phyloP scores from a whole-genome alignment of 2,888 invertebrate genomes.

The Scaptomyza flava region DNA sequence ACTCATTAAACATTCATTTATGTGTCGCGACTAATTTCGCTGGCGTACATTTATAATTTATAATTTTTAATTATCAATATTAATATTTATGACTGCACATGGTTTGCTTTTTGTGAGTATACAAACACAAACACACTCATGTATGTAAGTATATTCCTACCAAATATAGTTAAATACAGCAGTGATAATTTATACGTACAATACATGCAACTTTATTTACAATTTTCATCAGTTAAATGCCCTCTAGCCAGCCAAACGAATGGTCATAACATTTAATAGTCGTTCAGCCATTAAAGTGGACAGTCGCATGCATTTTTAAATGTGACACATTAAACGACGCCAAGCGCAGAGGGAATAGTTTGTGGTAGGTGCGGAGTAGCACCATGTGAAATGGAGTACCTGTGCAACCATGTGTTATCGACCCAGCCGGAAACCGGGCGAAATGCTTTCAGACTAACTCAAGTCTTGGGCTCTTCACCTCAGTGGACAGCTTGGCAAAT shows the following conservation, averaged over 20 bases:
- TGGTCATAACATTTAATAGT: slow-evolving; percentile 59
- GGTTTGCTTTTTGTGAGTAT: slow-evolving; percentile 17
- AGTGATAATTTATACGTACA: slow-evolving; percentile 53
- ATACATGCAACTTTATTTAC: slow-evolving; percentile 62
- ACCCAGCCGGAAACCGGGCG: slow-evolving; percentile 22
- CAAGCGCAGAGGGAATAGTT: slow-evolving; percentile 5
- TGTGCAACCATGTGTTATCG: slow-evolving; percentile 42
- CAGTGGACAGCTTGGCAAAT: slow-evolving; percentile 42
- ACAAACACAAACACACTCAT: not conserved
- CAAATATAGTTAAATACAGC: slow-evolving; percentile 43
- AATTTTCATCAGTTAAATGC: slow-evolving; percentile 70
- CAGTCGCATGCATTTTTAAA: slow-evolving; percentile 70
- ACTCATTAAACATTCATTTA: slow-evolving; percentile 77
- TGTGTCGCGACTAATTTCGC: slow-evolving; percentile 77
- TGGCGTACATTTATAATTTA: slow-evolving; percentile 64
- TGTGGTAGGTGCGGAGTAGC: slow-evolving; percentile 7
- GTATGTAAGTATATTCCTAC: slow-evolving; percentile 2
- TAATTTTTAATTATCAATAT: slow-evolving; percentile 67
- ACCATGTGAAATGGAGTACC: slow-evolving; percentile 18
- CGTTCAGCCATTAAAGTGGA: slow-evolving; percentile 46
- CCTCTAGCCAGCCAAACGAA: slow-evolving; percentile 9
- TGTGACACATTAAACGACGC: slow-evolving; percentile 58
- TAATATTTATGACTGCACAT: slow-evolving; percentile 56
- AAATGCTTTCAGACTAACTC: slow-evolving; percentile 22
- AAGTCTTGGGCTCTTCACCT: slow-evolving; percentile 35